Evolutionary conservation across 2,888 invertebrate genomes (phyloP).

Genomic region (Drepanosiphum platanoidis): DNA sequence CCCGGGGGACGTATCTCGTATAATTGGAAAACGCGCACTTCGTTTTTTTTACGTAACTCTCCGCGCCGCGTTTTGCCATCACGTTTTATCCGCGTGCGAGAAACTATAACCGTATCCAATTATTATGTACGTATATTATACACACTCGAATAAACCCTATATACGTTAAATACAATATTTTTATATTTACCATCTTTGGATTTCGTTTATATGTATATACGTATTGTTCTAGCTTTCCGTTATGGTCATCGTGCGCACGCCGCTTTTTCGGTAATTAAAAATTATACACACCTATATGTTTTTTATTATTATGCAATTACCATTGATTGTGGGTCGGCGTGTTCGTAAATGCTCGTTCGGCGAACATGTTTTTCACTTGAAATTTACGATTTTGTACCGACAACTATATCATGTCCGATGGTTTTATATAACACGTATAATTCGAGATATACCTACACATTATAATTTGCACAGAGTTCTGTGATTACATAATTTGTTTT

Average conservation of each 20-base stretch:
- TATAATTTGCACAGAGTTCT: not conserved
- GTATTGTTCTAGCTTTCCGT: constrained; percentile 22
- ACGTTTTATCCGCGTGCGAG: not conserved
- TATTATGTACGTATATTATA: not conserved
- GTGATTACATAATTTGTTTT: not conserved
- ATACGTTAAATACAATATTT: too few species aligned
- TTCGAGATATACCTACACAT: not conserved
- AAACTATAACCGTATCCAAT: constrained; percentile 1
- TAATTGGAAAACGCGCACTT: constrained; percentile 8
- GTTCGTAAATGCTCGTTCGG: not conserved
- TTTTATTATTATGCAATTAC: constrained; percentile 3
- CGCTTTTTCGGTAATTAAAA: not conserved
- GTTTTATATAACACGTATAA: not conserved
- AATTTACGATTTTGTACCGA: not conserved
- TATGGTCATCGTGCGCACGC: not conserved
- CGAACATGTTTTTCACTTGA: not conserved
- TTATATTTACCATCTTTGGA: too few species aligned
- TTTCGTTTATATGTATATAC: too few species aligned
- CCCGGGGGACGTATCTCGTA: not conserved
- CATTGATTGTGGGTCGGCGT: not conserved
- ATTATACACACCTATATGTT: not conserved
- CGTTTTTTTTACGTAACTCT: not conserved
- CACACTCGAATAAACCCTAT: not conserved
- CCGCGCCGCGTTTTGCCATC: not conserved
- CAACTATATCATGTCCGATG: not conserved